Conservation (phyloP, 2,888 invertebrate genomes). For the Nowickia ferox region DNA sequence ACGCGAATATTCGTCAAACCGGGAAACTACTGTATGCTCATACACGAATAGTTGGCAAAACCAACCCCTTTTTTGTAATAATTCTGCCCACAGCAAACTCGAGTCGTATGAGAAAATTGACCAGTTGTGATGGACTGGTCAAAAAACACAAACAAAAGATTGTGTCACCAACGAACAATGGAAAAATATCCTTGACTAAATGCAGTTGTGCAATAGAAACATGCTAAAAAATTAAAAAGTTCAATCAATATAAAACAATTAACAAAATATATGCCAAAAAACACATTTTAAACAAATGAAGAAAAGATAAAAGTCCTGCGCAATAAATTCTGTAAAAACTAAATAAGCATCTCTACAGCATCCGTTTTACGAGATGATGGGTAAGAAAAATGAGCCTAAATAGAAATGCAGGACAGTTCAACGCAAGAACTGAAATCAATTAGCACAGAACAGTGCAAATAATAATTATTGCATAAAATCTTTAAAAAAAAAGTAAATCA, state of each 20-base stretch:
- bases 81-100: slow-evolving; percentile 16
- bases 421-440: slow-evolving; percentile 42
- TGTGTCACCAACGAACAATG: slow-evolving; percentile 54
- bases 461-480: background rate
- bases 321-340: slow-evolving; percentile 53
- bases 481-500: slow-evolving; percentile 55
- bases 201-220: slow-evolving; percentile 68
- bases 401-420: slow-evolving; percentile 7
- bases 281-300: slow-evolving; percentile 31
- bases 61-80: slow-evolving; percentile 47
- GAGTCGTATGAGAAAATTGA: slow-evolving; percentile 45
- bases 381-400: background rate
- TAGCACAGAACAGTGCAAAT: slow-evolving; percentile 11
- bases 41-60: background rate
- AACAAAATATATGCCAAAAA: background rate
- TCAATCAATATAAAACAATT: slow-evolving; percentile 39
- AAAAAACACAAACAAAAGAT: slow-evolving; percentile 48
- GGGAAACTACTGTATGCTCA: background rate
- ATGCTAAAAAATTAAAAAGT: slow-evolving; percentile 14
- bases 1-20: background rate
- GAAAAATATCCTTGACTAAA: slow-evolving; percentile 67
- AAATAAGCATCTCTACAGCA: slow-evolving; percentile 57
- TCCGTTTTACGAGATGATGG: slow-evolving; percentile 24
- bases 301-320: slow-evolving; percentile 70
- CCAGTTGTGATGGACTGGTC: slow-evolving; percentile 61